A percentile compares a stretch with the other conserved stretches of the same genome.
Conservation (phyloP, 2,888 invertebrate genomes). For the Scaptomyza reducta region DNA sequence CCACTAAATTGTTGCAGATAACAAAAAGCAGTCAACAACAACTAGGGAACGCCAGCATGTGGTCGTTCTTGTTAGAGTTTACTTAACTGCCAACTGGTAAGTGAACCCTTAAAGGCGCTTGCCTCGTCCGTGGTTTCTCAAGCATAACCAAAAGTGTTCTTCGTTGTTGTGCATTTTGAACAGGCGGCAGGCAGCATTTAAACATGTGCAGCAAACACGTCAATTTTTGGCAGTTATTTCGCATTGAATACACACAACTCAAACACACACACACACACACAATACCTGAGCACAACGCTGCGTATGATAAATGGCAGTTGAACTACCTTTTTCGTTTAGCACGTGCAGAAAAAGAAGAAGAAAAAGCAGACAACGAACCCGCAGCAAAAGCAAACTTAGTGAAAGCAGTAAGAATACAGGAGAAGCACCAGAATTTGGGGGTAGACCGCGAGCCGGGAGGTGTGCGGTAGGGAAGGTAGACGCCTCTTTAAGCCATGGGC, state of each 20-base stretch:
- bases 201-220: conserved; percentile 64
- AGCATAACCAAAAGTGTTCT: conserved; percentile 57
- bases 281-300: conserved; percentile 56
- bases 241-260: conserved; percentile 40
- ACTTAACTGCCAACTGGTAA: conserved; percentile 27
- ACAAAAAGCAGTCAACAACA: conserved; percentile 30
- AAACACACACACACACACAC: conserved; percentile 14
- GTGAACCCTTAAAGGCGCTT: conserved; percentile 30
- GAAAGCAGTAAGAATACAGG: conserved; percentile 20
- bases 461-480: not conserved
- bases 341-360: conserved; percentile 37
- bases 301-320: conserved; percentile 80
- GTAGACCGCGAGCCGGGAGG: not conserved
- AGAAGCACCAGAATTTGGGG: not conserved
- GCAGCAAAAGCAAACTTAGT: conserved; percentile 27
- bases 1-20: conserved; percentile 78
- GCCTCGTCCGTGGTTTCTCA: conserved; percentile 19
- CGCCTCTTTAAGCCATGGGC: conserved; percentile 58
- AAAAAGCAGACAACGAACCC: conserved; percentile 72
- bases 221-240: conserved; percentile 67
- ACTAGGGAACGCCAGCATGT: conserved; percentile 59
- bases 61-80: conserved; percentile 31
- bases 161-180: conserved; percentile 49
- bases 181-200: conserved; percentile 50
- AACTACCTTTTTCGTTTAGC: conserved; percentile 67